Conservation (phyloP, 2,797 vertebrate species). For the Tokudaia tokunoshimensis region DNA sequence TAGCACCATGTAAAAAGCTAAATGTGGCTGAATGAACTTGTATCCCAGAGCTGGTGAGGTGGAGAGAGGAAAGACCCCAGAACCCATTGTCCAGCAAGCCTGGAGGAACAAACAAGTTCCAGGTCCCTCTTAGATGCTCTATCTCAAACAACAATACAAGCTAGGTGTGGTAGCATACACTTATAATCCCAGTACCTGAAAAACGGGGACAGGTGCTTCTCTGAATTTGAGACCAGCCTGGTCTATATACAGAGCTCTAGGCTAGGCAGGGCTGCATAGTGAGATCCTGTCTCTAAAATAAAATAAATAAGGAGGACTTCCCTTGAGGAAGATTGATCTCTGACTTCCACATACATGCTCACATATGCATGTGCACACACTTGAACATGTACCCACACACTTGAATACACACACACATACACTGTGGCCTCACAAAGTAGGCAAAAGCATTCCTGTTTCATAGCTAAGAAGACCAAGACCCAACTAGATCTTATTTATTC, state of each 20-base stretch:
- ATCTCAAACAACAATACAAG: neutral
- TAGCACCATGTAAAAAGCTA: neutral
- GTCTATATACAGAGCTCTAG: neutral
- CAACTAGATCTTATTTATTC: neutral
- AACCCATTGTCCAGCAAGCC: neutral
- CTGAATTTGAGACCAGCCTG: neutral
- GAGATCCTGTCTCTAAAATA: neutral
- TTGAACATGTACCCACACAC: neutral
- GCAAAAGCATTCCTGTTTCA: neutral
- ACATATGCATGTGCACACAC: neutral
- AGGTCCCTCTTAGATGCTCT: too few species aligned
- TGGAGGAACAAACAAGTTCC: neutral
- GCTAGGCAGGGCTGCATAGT: neutral
- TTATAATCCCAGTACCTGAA: neutral
- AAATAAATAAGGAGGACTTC: neutral
- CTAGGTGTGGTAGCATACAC: neutral
- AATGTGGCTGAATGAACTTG: too few species aligned
- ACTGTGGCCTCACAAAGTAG: neutral
- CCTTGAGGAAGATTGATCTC: neutral
- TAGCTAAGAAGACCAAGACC: neutral
- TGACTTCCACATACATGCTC: neutral
- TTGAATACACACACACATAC: neutral
- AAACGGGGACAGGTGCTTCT: neutral
- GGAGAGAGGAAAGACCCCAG: too few species aligned
- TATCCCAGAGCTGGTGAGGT: neutral